Percentiles rank a stretch among this genome's conserved stretches.
Evolutionary conservation across 1,140 invertebrate species (phyloP).

Genomic region (Bombus waltoni): DNA sequence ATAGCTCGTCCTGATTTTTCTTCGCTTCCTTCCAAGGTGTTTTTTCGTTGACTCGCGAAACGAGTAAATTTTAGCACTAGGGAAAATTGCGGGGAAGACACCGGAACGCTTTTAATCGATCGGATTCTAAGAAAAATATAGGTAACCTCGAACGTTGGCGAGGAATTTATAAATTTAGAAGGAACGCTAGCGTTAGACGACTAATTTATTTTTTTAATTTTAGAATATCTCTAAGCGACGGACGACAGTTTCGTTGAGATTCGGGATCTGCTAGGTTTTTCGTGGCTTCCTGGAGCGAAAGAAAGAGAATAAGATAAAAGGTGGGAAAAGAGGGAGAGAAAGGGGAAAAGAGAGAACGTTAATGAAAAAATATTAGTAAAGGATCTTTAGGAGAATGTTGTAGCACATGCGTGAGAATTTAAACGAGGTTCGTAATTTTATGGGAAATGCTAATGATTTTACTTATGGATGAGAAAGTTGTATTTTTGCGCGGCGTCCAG

Average conservation of each 20-base stretch:
- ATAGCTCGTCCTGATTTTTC: not conserved
- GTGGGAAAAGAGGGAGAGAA: too few relatives aligned
- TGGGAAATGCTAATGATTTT: slow-evolving; percentile 37
- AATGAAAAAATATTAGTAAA: not conserved
- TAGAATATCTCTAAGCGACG: not conserved
- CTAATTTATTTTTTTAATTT: not conserved
- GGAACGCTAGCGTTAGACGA: not conserved
- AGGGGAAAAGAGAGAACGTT: not conserved
- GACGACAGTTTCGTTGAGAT: not conserved
- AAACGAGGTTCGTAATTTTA: slow-evolving; percentile 24
- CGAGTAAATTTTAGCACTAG: not conserved
- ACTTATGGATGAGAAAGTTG: slow-evolving; percentile 16
- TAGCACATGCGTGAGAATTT: slow-evolving; percentile 11
- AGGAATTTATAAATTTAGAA: slow-evolving; percentile 8
- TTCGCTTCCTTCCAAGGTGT: not conserved
- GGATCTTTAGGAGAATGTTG: not conserved
- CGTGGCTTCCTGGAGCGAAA: not conserved
- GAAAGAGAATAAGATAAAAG: too few relatives aligned
- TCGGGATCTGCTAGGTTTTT: not conserved
- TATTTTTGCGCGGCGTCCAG: slow-evolving; percentile 8
- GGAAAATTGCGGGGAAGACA: not conserved
- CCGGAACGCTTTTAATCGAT: slow-evolving; percentile 4
- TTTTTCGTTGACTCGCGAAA: not conserved
- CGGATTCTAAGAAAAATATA: not conserved
- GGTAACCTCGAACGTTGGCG: not conserved